A percentile compares a stretch with the other conserved stretches of the same genome.
Evolutionary conservation across 2,888 invertebrate species (phyloP).

Genomic region (Pollenia angustigena): DNA sequence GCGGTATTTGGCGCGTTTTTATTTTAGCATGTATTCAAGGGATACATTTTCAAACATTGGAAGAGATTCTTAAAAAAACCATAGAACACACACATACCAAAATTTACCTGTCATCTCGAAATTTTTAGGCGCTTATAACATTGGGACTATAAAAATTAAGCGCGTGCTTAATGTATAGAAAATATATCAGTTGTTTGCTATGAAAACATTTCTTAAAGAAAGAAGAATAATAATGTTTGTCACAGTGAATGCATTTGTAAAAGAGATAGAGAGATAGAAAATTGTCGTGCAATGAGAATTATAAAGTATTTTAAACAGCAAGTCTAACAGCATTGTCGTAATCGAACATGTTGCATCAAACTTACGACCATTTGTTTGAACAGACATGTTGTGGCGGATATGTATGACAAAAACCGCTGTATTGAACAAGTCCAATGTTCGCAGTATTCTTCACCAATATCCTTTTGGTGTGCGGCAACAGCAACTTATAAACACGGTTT

Average conservation of each 20-base stretch:
- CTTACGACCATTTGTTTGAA: background rate
- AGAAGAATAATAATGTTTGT: too few relatives aligned
- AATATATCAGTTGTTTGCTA: background rate
- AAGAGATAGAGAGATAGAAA: background rate
- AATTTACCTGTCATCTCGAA: background rate
- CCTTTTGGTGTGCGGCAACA: background rate
- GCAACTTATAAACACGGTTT: conserved; percentile 2
- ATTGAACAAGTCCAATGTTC: conserved; percentile 5
- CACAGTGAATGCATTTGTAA: too few relatives aligned
- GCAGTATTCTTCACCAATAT: background rate
- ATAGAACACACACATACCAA: background rate
- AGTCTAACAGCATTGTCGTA: background rate
- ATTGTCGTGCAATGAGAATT: background rate
- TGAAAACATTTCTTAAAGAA: too few relatives aligned
- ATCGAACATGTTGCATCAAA: conserved; percentile 11
- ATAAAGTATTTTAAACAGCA: background rate
- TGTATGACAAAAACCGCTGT: conserved; percentile 11
- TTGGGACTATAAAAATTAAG: conserved; percentile 18
- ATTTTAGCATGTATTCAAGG: background rate
- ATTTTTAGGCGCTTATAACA: too few relatives aligned
- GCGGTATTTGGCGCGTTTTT: background rate
- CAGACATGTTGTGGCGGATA: conserved; percentile 8
- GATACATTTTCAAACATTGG: background rate
- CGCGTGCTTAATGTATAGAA: conserved; percentile 17
- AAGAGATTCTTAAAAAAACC: too few relatives aligned